phyloP scores from a whole-genome alignment of 2,888 invertebrate species.

The Papilio protenor region DNA sequence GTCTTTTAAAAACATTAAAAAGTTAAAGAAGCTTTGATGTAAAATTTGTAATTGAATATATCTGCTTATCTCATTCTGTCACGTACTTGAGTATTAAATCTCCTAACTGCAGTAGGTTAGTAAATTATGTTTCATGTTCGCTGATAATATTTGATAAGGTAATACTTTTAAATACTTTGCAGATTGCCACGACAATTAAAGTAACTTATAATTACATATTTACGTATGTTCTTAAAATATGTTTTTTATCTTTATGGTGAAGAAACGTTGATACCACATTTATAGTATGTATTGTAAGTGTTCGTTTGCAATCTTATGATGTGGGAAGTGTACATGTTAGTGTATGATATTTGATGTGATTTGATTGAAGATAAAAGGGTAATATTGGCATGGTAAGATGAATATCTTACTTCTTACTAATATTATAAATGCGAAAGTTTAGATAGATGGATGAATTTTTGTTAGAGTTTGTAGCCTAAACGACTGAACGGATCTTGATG shows the following conservation, averaged over 20 bases:
- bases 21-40: not conserved
- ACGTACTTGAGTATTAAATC: not conserved
- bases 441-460: no score
- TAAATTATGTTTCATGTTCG: not conserved
- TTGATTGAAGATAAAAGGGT: not conserved
- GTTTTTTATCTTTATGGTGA: not conserved
- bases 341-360: not conserved
- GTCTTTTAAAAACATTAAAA: not conserved
- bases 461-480: no score
- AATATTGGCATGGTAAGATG: no score
- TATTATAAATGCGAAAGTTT: no score
- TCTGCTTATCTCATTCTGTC: not conserved
- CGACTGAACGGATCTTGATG: no score
- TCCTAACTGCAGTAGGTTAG: not conserved
- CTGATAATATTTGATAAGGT: slow-evolving; percentile 9
- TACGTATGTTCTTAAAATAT: not conserved
- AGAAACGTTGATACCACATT: not conserved
- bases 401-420: no score
- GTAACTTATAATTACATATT: not conserved
- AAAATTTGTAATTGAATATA: not conserved
- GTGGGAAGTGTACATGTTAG: not conserved
- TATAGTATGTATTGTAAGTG: not conserved
- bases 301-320: not conserved
- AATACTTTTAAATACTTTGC: not conserved
- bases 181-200: not conserved